Evolutionary conservation across 2,797 vertebrate species (phyloP), one percentile per base, ranked within the genome.

Genomic region (Petrocephalus schoutedeni): DNA sequence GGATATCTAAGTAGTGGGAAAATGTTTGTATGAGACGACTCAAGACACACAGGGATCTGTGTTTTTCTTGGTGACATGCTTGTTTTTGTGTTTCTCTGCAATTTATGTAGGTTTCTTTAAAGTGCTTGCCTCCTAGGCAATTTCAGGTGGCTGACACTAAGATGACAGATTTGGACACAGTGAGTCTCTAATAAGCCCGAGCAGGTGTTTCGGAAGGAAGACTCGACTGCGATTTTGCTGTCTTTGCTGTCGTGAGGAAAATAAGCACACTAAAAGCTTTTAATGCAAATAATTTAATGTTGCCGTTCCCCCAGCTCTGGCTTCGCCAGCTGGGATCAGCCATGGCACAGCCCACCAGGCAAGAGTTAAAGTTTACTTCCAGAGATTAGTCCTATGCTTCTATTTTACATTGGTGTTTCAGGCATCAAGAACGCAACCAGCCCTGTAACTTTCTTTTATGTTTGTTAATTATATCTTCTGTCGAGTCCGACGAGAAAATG

Each of bases 151-250:
- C n/a, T 53, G 49, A 45, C 49, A 3, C 19, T 49, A 83, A 51
- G 80, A 53, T 83, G 80, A 83, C 9, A 1, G 9, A 41, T 80
- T 41, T 80, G 74, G 16, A 51, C 21, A 49, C 49, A 51, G 77
- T 9, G 32, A 83, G 51, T 83, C 32, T 86, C 32, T 86, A 58
- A 57, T 36, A 21, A 86, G 23, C 84, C 53, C 32, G 41, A 86
- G 54, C 54, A 86, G 84, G 54, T 86, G 84, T 86, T 58, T 59
- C 14, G 84, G 54, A 86, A 59, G 54, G 54, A 58, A 59, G 56
- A 59, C 5, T 58, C 10, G 4, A 23, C 6, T 23, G 6, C 36
- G 12, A 58, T 58, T 86, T 28, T 10, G 7, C 28, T 9, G 14
- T 58, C 53, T 85, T 19, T 57, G 83, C 53, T 16, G 51, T 85